Evolutionary conservation across 2,113 vertebrate species (phyloP).

Genomic region (Chloropsis cyanopogon): DNA sequence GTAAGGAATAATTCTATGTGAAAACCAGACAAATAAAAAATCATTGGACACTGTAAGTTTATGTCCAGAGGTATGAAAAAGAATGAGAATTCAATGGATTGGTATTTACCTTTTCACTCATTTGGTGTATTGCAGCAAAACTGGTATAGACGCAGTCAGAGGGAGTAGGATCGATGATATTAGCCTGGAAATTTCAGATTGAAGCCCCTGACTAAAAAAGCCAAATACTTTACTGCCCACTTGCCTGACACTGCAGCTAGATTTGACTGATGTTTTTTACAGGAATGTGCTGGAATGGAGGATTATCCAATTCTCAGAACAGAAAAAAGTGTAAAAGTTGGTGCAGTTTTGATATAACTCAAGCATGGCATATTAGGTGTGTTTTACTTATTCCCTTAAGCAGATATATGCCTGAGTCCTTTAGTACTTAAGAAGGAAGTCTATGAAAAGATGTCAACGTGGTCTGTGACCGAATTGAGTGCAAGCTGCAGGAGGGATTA

Average conservation of each 20-base stretch:
- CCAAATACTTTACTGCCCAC: not conserved
- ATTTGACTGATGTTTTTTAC: not conserved
- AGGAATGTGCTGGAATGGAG: not conserved
- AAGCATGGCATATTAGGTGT: not conserved
- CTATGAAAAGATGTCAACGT: not conserved
- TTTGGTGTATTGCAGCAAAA: not conserved
- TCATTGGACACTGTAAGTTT: not conserved
- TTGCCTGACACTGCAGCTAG: not conserved
- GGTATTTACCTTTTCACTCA: not conserved
- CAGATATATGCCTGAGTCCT: not conserved
- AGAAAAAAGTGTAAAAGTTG: not conserved
- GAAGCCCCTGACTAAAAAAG: not conserved
- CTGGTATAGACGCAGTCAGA: not conserved
- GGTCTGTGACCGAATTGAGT: not conserved
- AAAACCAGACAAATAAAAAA: not conserved
- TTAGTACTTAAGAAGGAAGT: not conserved
- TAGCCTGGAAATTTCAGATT: not conserved
- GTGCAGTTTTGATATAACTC: not conserved
- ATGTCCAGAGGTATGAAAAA: not conserved
- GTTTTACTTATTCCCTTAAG: not conserved
- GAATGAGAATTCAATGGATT: not conserved
- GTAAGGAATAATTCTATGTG: not conserved
- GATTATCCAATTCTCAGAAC: not conserved
- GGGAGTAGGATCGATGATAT: not conserved
- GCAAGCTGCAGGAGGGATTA: not conserved